phyloP scores from a whole-genome alignment of 2,888 invertebrate genomes.

The Caenorhabditis sinica region DNA sequence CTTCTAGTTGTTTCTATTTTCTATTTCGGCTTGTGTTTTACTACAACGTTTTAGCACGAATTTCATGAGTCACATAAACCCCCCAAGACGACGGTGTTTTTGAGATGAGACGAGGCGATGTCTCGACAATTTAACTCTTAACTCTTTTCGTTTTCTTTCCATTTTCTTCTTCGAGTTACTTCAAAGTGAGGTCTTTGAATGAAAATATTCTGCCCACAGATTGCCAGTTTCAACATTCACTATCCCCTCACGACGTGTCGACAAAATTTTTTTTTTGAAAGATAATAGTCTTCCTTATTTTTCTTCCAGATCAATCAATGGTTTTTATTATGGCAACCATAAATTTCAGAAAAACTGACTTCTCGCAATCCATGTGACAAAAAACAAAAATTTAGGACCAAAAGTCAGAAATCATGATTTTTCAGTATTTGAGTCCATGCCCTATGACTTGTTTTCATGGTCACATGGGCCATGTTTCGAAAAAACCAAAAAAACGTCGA shows the following conservation, averaged over 20 bases:
- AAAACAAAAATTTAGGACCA: neutral
- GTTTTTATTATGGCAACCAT: too few relatives aligned
- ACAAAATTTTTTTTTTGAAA: too few relatives aligned
- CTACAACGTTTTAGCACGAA: constrained; percentile 15
- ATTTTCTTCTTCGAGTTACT: neutral
- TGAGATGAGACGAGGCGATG: constrained; percentile 19
- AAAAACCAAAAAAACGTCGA: too few relatives aligned
- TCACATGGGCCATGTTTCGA: too few relatives aligned
- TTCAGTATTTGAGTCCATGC: too few relatives aligned
- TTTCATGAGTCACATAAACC: constrained; percentile 47
- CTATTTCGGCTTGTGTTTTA: constrained; percentile 25
- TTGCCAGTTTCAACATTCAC: too few relatives aligned
- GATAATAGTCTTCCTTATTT: too few relatives aligned
- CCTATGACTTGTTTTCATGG: too few relatives aligned
- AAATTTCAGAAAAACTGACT: neutral
- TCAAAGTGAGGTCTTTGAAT: neutral
- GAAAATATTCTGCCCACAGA: too few relatives aligned
- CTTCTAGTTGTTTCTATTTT: constrained; percentile 6
- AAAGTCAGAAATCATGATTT: too few relatives aligned
- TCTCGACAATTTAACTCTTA: constrained; percentile 18
- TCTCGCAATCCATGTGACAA: neutral
- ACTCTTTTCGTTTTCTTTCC: constrained; percentile 5
- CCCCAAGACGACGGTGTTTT: constrained; percentile 24
- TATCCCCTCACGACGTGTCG: too few relatives aligned
- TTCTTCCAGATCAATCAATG: too few relatives aligned